phyloP scores from a whole-genome alignment of 2,888 invertebrate species.

The Endomychus coccineus region DNA sequence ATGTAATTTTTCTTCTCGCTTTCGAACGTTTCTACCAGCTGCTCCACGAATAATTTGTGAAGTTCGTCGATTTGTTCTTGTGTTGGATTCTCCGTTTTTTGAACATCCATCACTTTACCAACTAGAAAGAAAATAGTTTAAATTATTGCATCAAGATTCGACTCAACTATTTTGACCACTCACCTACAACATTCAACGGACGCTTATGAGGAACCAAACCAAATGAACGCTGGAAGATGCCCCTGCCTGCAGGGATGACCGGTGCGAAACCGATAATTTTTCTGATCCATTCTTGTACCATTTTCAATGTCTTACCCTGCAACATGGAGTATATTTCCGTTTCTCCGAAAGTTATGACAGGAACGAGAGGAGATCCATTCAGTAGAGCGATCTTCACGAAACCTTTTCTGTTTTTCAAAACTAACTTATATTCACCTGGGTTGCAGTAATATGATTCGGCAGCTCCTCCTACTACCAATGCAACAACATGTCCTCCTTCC shows the following conservation, averaged over 20 bases:
- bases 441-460: conserved; percentile 77
- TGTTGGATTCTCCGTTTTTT: conserved; percentile 63
- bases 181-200: conserved; percentile 81
- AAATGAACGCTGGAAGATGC: conserved; percentile 85
- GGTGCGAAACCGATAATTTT: conserved; percentile 66
- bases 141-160: too few relatives aligned
- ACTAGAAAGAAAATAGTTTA: too few relatives aligned
- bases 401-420: conserved; percentile 66
- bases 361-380: conserved; percentile 71
- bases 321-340: conserved; percentile 76
- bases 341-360: conserved; percentile 87
- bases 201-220: conserved; percentile 76
- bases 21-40: conserved; percentile 69
- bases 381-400: conserved; percentile 36
- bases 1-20: conserved; percentile 71
- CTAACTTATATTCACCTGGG: conserved; percentile 65
- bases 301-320: conserved; percentile 59
- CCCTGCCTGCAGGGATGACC: conserved; percentile 69
- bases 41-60: conserved; percentile 66
- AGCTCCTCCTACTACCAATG: conserved; percentile 82
- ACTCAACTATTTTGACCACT: too few relatives aligned
- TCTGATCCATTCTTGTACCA: conserved; percentile 61
- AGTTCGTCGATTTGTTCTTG: conserved; percentile 66
- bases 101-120: conserved; percentile 75
- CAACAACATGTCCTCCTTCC: conserved; percentile 54